Conservation (phyloP, 2,888 invertebrate species). For the Meghimatium bilineatum region DNA sequence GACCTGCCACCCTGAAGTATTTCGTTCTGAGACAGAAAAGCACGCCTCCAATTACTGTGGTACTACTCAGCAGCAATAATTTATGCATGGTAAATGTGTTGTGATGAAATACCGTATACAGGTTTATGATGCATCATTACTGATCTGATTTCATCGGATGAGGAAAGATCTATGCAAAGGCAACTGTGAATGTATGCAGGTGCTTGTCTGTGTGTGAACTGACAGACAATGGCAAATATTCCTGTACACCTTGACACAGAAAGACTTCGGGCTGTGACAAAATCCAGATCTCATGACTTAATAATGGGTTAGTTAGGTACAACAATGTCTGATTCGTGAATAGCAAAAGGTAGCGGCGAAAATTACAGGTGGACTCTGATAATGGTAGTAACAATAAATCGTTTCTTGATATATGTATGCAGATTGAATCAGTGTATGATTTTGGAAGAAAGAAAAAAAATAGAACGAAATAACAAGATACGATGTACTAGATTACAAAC, state of each 20-base stretch:
- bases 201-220: conserved; percentile 28
- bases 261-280: conserved; percentile 63
- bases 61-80: conserved; percentile 4
- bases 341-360: conserved; percentile 24
- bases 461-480: conserved; percentile 17
- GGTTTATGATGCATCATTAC: neutral
- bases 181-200: conserved; percentile 32
- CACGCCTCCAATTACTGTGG: neutral
- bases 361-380: conserved; percentile 41
- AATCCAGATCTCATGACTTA: conserved; percentile 59
- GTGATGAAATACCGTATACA: neutral
- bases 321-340: conserved; percentile 51
- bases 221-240: conserved; percentile 54
- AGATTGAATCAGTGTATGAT: conserved; percentile 2
- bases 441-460: neutral
- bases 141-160: neutral
- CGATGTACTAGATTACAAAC: conserved; percentile 10
- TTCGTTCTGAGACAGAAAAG: conserved; percentile 18
- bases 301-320: conserved; percentile 56
- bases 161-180: conserved; percentile 33
- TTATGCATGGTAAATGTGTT: neutral
- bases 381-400: conserved; percentile 38
- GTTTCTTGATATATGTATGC: conserved; percentile 37
- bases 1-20: neutral
- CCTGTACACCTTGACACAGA: conserved; percentile 55